Base-by-base conservation (phyloP, 2,888 invertebrate genomes). In the Sarcophaga subvicina region DNA sequence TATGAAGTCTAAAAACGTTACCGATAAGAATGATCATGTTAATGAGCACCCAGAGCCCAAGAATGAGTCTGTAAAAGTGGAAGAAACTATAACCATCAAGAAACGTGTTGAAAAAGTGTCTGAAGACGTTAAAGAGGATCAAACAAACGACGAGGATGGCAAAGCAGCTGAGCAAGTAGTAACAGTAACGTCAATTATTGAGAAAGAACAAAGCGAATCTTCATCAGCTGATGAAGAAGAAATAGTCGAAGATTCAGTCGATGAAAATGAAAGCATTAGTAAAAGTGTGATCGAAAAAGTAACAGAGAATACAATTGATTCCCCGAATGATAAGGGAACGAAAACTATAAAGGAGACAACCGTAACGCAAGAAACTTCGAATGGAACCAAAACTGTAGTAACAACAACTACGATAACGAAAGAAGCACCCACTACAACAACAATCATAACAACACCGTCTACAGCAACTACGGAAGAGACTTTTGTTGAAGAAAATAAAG, bases 1-100 rank as follows among this genome's bases (percentile, higher is more conserved):
- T 14, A 49, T 12, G 17, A 60, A 83, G 83, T 47, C 83, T 67
- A 72, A 72, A 37, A 72, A 22, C 72, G 72, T 72, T 82, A 70
- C 27, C 69, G 70, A 76, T 2, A 81, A 63, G 54, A 49, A 69
- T 22, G 81, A 14, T 17, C 14, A 2, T 70, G 62, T 49, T 82
- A 71, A 71, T 66, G 59, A 49, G 4, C 47, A 59, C 27, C 49
- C 66, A 62, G 78, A 78, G 6, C 2, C 54, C 20, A 45, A 54
- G 0, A 14, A 69, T 17, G 67, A 75, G 60, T 47, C 20, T 10
- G 62, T 64, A 22, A 25, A 64, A 64, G 60, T 27, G 2, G 71
- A 82, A 12, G 66, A 47, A n/a, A 45, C 20, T 45, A 12, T 66
- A 60, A 62, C 17, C 10, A 2, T 64, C 25, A 63, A 70, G 12